Evolutionary conservation across 2,888 invertebrate genomes (phyloP).

Genomic region (Teleiodes luculella): DNA sequence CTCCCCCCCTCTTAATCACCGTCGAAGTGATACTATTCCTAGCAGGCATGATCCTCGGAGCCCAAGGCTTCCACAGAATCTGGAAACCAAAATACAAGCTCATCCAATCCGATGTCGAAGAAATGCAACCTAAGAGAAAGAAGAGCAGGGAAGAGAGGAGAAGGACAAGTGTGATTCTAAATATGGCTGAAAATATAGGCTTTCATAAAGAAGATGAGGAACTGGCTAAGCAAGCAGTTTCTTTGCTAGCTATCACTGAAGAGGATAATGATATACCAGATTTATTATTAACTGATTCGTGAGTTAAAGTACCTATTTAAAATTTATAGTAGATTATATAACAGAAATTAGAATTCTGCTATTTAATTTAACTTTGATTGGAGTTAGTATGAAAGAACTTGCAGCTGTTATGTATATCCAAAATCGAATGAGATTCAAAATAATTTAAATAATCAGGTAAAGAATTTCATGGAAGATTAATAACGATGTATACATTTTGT

Average conservation of each 20-base stretch:
- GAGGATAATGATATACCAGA: conserved; percentile 50
- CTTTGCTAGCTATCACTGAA: conserved; percentile 53
- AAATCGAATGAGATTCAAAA: too few relatives aligned
- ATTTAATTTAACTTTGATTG: too few relatives aligned
- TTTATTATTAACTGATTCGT: conserved; percentile 29
- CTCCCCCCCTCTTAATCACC: conserved; percentile 70
- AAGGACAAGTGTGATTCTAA: conserved; percentile 44
- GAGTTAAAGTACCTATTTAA: background rate
- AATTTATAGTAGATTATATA: background rate
- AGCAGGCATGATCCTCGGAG: conserved; percentile 64
- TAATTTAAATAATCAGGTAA: too few relatives aligned
- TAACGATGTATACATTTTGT: too few relatives aligned
- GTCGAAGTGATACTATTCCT: conserved; percentile 63
- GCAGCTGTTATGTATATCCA: too few relatives aligned
- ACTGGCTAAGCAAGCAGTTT: conserved; percentile 54
- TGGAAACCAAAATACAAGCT: conserved; percentile 55
- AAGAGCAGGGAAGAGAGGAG: conserved; percentile 36
- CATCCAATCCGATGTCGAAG: conserved; percentile 29
- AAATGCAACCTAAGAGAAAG: conserved; percentile 30
- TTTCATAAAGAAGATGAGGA: conserved; percentile 48
- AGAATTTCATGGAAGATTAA: too few relatives aligned
- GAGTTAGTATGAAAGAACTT: too few relatives aligned
- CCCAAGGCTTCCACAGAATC: conserved; percentile 53
- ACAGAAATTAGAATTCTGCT: too few relatives aligned
- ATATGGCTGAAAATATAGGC: conserved; percentile 44